These are phyloP conservation scores for Haliclona indistincta DNA, from an alignment of 37 sponge, comb jelly and placozoan genomes.

Conservation along the genomic window DNA sequence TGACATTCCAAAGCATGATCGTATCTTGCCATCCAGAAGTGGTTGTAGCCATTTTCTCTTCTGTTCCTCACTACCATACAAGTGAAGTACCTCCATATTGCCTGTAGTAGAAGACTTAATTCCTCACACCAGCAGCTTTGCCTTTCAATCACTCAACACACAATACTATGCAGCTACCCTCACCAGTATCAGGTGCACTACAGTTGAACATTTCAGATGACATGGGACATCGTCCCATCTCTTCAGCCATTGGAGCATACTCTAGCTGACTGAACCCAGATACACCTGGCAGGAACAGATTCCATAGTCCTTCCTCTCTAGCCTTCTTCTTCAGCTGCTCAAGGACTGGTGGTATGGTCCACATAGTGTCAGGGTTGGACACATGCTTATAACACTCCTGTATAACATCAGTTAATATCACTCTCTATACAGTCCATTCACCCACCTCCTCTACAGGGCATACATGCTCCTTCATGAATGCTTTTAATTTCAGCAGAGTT, in stretches of 20 bases:
- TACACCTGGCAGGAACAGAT: constrained; percentile 86
- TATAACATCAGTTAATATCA: too few species aligned
- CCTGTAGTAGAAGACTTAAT: constrained; percentile 28
- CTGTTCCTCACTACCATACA: constrained; percentile 88
- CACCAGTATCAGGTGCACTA: constrained; percentile 86
- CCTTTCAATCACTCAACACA: neutral
- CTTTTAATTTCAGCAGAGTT: constrained; percentile 47
- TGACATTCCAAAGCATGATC: constrained; percentile 91
- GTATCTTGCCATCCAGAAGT: constrained; percentile 81
- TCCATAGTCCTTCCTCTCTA: constrained; percentile 82
- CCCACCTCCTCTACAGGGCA: constrained; percentile 79
- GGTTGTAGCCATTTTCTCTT: constrained; percentile 88
- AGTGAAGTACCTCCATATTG: constrained; percentile 91
- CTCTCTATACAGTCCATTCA: neutral
- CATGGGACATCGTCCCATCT: constrained; percentile 76
- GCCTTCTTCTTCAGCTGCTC: constrained; percentile 86
- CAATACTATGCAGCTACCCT: too few species aligned
- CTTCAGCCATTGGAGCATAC: constrained; percentile 90
- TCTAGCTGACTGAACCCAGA: constrained; percentile 88
- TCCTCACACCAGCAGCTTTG: neutral
- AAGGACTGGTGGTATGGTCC: constrained; percentile 71
- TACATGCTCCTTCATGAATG: constrained; percentile 78
- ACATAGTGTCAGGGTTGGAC: constrained; percentile 39
- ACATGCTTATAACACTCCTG: constrained; percentile 46
- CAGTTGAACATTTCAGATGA: constrained; percentile 91